Conservation (phyloP, 1,140 invertebrate genomes). For the Anagrus nilaparvatae region DNA sequence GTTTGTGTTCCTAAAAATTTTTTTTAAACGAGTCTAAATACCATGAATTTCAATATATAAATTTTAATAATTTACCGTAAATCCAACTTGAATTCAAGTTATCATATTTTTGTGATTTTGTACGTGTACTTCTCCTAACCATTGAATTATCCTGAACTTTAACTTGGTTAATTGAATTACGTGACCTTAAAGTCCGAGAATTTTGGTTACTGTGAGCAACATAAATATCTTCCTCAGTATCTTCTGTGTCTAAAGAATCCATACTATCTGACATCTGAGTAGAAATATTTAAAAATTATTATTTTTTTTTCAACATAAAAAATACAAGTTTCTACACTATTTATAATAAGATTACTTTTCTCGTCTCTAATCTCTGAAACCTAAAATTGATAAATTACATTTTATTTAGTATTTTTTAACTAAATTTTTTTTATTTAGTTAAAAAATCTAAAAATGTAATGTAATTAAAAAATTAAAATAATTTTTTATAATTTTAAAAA, state of each 20-base stretch:
- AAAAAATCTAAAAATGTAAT: too few species aligned
- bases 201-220: constrained; percentile 28
- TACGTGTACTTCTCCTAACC: constrained; percentile 48
- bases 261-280: too few species aligned
- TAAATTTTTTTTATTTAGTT: too few species aligned
- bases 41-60: background rate
- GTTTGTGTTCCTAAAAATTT: constrained; percentile 36
- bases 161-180: constrained; percentile 25
- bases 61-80: constrained; percentile 29
- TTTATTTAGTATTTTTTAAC: too few species aligned
- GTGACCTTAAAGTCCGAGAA: constrained; percentile 33
- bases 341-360: too few species aligned
- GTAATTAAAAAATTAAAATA: too few species aligned
- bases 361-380: too few species aligned
- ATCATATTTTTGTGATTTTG: constrained; percentile 46
- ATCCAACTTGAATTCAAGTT: constrained; percentile 47
- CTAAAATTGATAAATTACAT: too few species aligned
- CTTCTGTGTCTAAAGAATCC: constrained; percentile 41
- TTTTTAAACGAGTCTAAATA: background rate
- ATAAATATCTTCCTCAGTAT: constrained; percentile 40
- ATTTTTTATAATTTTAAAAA: too few species aligned
- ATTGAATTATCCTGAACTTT: constrained; percentile 33
- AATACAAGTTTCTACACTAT: too few species aligned
- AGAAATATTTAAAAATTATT: too few species aligned
- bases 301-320: too few species aligned